These are phyloP conservation scores for Agriopis aurantiaria DNA, from an alignment of 2,888 invertebrate genomes.

Conservation along the genomic window DNA sequence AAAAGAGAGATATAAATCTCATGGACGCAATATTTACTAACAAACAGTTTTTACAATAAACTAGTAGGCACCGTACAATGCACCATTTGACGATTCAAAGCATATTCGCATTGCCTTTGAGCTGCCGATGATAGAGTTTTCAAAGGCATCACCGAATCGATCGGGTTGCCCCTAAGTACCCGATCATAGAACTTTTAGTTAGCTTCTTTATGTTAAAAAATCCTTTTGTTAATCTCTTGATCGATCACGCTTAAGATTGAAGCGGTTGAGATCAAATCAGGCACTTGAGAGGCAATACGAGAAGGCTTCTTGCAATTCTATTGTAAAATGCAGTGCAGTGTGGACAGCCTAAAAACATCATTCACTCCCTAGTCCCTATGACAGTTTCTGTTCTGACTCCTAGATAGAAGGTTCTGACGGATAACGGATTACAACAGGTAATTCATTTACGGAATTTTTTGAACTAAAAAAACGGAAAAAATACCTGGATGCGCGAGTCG, in stretches of 20 bases:
- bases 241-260: conserved; percentile 40
- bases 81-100: conserved; percentile 26
- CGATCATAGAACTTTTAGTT: too few species aligned
- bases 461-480: too few species aligned
- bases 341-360: background rate
- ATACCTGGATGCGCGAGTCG: too few species aligned
- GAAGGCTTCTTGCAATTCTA: conserved; percentile 16
- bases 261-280: conserved; percentile 31
- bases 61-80: background rate
- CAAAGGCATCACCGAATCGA: conserved; percentile 18
- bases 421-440: too few species aligned
- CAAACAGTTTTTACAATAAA: background rate
- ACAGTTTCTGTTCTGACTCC: too few species aligned
- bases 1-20: too few species aligned
- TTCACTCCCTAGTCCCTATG: too few species aligned
- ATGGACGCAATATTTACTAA: background rate
- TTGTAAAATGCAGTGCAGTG: conserved; percentile 15
- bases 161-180: background rate
- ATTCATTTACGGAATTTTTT: too few species aligned
- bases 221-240: conserved; percentile 29
- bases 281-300: conserved; percentile 9
- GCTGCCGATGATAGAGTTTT: conserved; percentile 24
- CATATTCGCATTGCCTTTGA: conserved; percentile 27
- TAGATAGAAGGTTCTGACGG: too few species aligned
- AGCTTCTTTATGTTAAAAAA: background rate